phyloP scores from a whole-genome alignment of 2,888 invertebrate species.

The Brassicogethes aeneus region DNA sequence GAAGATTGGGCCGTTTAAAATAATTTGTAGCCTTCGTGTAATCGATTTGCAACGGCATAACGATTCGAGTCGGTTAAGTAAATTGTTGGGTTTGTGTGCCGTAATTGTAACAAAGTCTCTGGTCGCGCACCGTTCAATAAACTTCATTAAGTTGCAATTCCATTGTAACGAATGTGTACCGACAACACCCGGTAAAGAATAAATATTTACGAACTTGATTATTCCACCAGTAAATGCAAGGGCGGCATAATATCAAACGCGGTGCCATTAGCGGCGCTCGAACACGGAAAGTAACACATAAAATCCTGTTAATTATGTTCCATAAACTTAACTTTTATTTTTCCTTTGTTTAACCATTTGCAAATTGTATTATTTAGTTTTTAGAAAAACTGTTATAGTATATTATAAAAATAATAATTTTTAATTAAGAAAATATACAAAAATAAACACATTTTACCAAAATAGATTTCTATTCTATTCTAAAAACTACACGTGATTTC shows the following conservation, averaged over 20 bases:
- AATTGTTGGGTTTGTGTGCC: constrained; percentile 13
- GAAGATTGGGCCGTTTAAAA: constrained; percentile 3
- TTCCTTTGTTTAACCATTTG: no score
- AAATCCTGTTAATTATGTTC: no score
- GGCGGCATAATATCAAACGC: neutral
- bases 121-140: constrained; percentile 15
- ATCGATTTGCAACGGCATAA: constrained; percentile 13
- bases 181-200: constrained; percentile 14
- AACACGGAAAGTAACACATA: neutral
- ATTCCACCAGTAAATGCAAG: constrained; percentile 2
- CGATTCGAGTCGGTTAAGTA: constrained; percentile 12
- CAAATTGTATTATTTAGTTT: no score
- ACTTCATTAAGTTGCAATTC: constrained; percentile 16
- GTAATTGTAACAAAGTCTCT: constrained; percentile 14
- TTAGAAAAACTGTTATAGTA: no score
- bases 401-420: no score
- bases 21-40: constrained; percentile 12
- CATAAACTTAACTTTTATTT: no score
- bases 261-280: neutral
- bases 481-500: no score
- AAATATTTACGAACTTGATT: constrained; percentile 17
- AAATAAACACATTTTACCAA: no score
- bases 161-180: constrained; percentile 15
- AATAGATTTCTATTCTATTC: no score
- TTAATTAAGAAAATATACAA: no score